Evolutionary conservation across 2,113 vertebrate genomes (phyloP).

Genomic region (Malurus cyaneus): DNA sequence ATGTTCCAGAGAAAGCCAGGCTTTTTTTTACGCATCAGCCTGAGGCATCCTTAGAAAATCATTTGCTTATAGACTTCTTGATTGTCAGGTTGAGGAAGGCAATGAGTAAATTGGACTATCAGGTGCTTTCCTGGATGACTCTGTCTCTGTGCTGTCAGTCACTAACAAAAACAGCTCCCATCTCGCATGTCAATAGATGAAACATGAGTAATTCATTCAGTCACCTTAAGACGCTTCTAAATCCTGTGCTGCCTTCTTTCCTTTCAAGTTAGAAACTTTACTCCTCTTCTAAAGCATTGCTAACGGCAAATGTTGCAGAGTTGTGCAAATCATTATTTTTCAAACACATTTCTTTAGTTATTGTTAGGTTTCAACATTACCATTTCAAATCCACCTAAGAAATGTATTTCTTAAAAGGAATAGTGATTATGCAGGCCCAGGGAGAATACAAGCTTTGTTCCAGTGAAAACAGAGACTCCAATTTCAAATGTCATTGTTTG

Average conservation of each 20-base stretch:
- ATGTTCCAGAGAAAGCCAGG: neutral
- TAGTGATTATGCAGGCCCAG: neutral
- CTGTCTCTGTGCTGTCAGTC: conserved; percentile 31
- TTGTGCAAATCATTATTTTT: neutral
- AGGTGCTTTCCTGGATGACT: conserved; percentile 40
- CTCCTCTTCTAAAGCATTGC: neutral
- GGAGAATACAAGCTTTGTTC: neutral
- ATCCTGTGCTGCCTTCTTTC: neutral
- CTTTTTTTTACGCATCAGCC: neutral
- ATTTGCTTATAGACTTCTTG: neutral
- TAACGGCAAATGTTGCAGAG: neutral
- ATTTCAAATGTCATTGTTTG: neutral
- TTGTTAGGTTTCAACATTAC: neutral
- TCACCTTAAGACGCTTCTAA: neutral
- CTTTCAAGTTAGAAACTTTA: conserved; percentile 38
- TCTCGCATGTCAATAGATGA: conserved; percentile 10
- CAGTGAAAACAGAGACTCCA: neutral
- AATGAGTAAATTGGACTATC: neutral
- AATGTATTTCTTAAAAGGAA: neutral
- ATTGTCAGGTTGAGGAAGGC: neutral
- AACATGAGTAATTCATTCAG: conserved; percentile 31
- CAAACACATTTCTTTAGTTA: neutral
- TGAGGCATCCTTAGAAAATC: conserved; percentile 1
- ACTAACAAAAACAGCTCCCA: conserved; percentile 20
- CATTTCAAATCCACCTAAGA: neutral